Evolutionary conservation across 37 sponge, comb jelly and placozoan genomes (phyloP), one percentile per base, ranked within the genome.

Genomic region (Haliclona indistincta): DNA sequence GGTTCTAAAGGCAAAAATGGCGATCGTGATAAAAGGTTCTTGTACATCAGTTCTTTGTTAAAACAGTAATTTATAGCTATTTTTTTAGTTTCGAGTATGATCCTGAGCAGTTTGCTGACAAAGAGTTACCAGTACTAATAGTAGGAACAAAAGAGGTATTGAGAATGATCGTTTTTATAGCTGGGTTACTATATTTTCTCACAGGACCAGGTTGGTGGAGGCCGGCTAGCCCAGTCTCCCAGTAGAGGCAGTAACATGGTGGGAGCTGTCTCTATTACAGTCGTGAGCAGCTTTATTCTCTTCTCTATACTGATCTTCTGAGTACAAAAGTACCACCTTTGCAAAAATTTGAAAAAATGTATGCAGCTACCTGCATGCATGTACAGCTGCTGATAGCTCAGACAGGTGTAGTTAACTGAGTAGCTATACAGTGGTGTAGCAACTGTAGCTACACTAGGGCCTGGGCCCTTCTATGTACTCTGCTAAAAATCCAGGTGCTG

Each of bases 91-190:
- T 42, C 28, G 96, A 87, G 3, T 94, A 73, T 70, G 95, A 95
- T 70, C 86, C 93, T 13, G 96, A 95, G 61, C 51, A 71, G 45
- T 95, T 84, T 84, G 82, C 70, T 6, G 89, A 84, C 26, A 63
- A 88, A 30, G 72, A 71, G 41, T 26, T 95, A n/a, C 96, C 96
- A 17, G 28, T 88, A 4, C 63, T 95, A n/a, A 82, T 95, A 37
- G 89, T 95, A 1, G 96, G 93, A 25, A 95, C 93, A 10, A 95
- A 92, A 72, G 45, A 65, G 66, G 93, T 86, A 38, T 38, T 77
- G 1, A 69, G 23, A 33, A 33, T 71, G 56, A 10, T 20, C 17
- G 5, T 19, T 15, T 58, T 32, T 13, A 35, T 36, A 19, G 28
- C 43, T 66, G 8, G 63, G 15, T n/a, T 19, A 17, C 5, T 11